phyloP scores from a whole-genome alignment of 2,888 invertebrate species.

The Drosophila pegasa region DNA sequence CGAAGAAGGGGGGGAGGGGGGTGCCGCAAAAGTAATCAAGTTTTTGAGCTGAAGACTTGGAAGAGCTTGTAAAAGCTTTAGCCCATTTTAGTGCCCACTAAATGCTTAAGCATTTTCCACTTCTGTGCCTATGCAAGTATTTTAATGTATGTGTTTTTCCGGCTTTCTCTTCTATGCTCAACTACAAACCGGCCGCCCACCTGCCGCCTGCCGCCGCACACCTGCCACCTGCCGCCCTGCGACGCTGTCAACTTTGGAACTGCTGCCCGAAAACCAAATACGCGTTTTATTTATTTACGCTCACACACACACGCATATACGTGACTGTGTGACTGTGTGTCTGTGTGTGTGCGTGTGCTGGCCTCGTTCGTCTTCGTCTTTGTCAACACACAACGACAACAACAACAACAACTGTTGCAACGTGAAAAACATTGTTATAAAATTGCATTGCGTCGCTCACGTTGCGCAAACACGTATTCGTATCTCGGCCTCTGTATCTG shows the following conservation, averaged over 20 bases:
- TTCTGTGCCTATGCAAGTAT: conserved; percentile 62
- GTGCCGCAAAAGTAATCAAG: conserved; percentile 11
- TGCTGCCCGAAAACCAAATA: conserved; percentile 58
- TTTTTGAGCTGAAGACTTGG: conserved; percentile 21
- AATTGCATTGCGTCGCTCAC: conserved; percentile 80
- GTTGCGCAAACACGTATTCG: conserved; percentile 75
- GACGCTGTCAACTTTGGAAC: conserved; percentile 13
- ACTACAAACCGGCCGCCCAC: background rate
- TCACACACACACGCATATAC: conserved; percentile 26
- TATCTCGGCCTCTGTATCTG: conserved; percentile 15
- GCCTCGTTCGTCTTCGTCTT: conserved; percentile 78
- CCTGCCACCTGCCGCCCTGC: background rate
- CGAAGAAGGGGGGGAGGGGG: no score
- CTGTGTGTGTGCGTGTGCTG: conserved; percentile 39
- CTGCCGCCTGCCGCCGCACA: background rate
- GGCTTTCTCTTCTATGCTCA: conserved; percentile 40
- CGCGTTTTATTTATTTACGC: conserved; percentile 77
- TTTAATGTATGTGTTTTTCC: conserved; percentile 77
- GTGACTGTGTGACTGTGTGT: conserved; percentile 20
- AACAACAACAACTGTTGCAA: conserved; percentile 55
- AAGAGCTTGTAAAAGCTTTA: conserved; percentile 33
- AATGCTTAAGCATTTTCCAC: conserved; percentile 48
- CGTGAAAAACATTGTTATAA: conserved; percentile 79
- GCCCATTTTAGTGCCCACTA: conserved; percentile 34
- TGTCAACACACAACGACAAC: conserved; percentile 68